Conservation (phyloP, 2,888 invertebrate species). For the Automeris io region DNA sequence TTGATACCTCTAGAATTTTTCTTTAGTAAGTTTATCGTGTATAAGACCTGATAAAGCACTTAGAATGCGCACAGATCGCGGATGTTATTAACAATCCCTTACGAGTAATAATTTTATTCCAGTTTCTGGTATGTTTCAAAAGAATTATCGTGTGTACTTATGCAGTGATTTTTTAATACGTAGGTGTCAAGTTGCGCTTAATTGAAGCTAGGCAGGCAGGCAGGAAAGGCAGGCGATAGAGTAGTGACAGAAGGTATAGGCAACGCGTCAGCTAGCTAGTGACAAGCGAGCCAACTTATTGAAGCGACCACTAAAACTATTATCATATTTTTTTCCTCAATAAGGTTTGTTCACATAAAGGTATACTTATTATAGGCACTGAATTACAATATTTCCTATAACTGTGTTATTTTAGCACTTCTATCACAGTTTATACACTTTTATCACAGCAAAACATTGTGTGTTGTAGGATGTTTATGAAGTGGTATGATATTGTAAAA, state of each 20-base stretch:
- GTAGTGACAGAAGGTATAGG: constrained; percentile 61
- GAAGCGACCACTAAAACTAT: constrained; percentile 32
- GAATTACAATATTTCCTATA: constrained; percentile 21
- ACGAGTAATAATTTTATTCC: no score
- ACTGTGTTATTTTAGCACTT: constrained; percentile 46
- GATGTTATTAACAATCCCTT: no score
- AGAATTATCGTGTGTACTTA: constrained; percentile 30
- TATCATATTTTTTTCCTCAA: constrained; percentile 35
- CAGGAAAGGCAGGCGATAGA: constrained; percentile 63
- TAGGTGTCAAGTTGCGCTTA: constrained; percentile 73
- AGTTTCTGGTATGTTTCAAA: not conserved
- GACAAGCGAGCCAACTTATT: constrained; percentile 63
- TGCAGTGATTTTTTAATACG: constrained; percentile 60
- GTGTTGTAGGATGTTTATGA: constrained; percentile 25
- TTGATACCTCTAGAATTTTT: no score
- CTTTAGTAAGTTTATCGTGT: no score
- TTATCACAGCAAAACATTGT: constrained; percentile 27
- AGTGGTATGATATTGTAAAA: constrained; percentile 38
- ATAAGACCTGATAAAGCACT: no score
- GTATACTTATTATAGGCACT: constrained; percentile 42
- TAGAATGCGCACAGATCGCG: no score
- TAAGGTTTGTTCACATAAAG: constrained; percentile 57
- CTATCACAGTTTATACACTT: constrained; percentile 65
- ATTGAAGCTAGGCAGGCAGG: constrained; percentile 74
- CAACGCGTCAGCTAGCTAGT: constrained; percentile 61